Evolutionary conservation across 1,140 invertebrate species (phyloP).

Genomic region (Gonatopus flavifemur): DNA sequence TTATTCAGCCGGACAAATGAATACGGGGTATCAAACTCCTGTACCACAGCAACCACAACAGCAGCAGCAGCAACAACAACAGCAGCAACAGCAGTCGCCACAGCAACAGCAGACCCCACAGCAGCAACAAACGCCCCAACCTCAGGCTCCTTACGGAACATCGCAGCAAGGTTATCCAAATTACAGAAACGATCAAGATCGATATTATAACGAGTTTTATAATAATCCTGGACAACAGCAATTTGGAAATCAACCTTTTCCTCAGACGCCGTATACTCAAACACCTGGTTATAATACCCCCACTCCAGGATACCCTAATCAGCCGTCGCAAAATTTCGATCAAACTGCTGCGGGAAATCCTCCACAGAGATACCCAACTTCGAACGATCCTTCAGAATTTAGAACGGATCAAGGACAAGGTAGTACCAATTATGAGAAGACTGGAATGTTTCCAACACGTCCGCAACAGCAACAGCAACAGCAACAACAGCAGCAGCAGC

Average conservation of each 20-base stretch:
- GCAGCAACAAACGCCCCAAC: slow-evolving; percentile 9
- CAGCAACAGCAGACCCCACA: slow-evolving; percentile 11
- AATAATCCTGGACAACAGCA: slow-evolving; percentile 46
- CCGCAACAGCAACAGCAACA: too few relatives aligned
- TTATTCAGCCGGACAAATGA: slow-evolving; percentile 34
- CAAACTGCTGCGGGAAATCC: slow-evolving; percentile 33
- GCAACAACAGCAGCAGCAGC: too few relatives aligned
- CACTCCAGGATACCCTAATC: slow-evolving; percentile 36
- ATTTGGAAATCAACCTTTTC: slow-evolving; percentile 44
- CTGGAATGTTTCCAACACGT: slow-evolving; percentile 35
- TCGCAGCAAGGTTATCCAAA: too few relatives aligned
- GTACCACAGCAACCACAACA: slow-evolving; percentile 15
- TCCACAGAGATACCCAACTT: slow-evolving; percentile 31
- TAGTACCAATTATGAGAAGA: slow-evolving; percentile 42
- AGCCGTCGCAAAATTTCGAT: slow-evolving; percentile 40
- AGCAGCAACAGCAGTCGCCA: neutral
- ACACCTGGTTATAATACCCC: slow-evolving; percentile 37
- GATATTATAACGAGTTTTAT: slow-evolving; percentile 48
- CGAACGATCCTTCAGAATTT: slow-evolving; percentile 34
- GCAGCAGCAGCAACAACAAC: slow-evolving; percentile 4
- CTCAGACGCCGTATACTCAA: slow-evolving; percentile 41
- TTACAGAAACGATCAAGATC: slow-evolving; percentile 41
- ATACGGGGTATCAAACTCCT: slow-evolving; percentile 31
- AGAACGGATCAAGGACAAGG: slow-evolving; percentile 37
- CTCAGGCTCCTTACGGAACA: too few relatives aligned